Evolutionary conservation across 1,140 invertebrate species (phyloP), one percentile per base, ranked within the genome.

Genomic region (Drosophila varians): DNA sequence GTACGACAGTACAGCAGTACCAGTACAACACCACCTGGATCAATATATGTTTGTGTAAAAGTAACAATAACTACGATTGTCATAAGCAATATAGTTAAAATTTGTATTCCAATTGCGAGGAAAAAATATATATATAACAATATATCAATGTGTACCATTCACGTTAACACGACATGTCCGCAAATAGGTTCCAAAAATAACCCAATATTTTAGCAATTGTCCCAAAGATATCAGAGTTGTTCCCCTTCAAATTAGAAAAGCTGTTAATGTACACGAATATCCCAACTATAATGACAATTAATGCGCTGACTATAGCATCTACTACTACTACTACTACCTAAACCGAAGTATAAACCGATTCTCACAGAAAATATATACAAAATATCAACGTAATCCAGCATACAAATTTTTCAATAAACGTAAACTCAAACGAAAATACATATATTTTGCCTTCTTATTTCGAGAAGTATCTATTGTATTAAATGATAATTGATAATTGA

Each of bases 261-360:
- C 45, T 51, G 40, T 58, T 21, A 56, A 54, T 65, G 65, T 77
- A 83, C 68, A 75, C 83, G 82, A 87, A 72, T 82, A 88, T 87
- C 82, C 82, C 82, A 87, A 87, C 82, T 65, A 71, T 56, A 74
- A 47, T 49, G 79, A 83, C 74, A 82, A 82, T 74, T 83, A 69
- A 55, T 46, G 62, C 66, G 70, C 70, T 74, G 66, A 80, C 72
- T 80, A 40, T 62, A 73, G 68, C 77, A 76, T 62, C 66, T 76
- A 80, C 77, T 52, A 60, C 46, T 76, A 80, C 77, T 52, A 60
- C 46, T 40, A 60, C 58, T 82, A 71, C 49, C 62, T 53, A 53
- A 66, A 43, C 26, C 46, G 26, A 74, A 66, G 34, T 60, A 65
- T 60, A 77, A 64, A 68, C 51, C 40, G 49, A 26, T 34, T 56